phyloP scores from a whole-genome alignment of 2,888 invertebrate genomes.

The Leptopilina syphax region DNA sequence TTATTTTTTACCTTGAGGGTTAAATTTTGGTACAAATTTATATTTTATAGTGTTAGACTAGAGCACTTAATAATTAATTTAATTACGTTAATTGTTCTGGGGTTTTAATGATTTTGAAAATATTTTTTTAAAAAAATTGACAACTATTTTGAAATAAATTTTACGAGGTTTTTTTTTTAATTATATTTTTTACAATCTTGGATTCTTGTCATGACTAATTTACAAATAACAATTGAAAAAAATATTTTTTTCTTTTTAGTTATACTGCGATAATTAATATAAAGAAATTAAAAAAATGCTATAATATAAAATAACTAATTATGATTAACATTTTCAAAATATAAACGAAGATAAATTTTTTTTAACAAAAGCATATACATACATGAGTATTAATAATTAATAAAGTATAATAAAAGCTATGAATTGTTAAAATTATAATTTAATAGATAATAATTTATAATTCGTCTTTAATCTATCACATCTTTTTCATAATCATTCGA shows the following conservation, averaged over 20 bases:
- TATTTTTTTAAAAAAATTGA: too few relatives aligned
- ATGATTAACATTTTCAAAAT: background rate
- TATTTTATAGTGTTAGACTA: too few relatives aligned
- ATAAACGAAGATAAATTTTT: background rate
- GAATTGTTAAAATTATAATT: background rate
- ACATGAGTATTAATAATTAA: background rate
- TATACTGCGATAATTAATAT: background rate
- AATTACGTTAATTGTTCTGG: too few relatives aligned
- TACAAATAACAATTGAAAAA: background rate
- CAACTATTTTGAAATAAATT: too few relatives aligned
- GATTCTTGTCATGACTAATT: background rate
- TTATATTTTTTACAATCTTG: background rate
- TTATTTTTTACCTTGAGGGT: too few relatives aligned
- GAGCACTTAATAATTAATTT: too few relatives aligned
- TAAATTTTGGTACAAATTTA: too few relatives aligned
- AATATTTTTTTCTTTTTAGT: background rate
- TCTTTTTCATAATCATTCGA: slow-evolving; percentile 38
- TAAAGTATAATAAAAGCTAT: background rate
- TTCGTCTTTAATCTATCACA: slow-evolving; percentile 3
- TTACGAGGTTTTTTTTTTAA: too few relatives aligned
- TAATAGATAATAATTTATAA: background rate
- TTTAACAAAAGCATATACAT: background rate
- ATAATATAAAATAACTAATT: background rate
- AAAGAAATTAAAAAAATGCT: background rate
- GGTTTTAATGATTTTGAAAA: too few relatives aligned